Conservation (phyloP, 2,113 vertebrate genomes). For the Felis catus region F.catus_Fca126_mat1.0 CM031424.1:52997001-52997500, state of each 20-base stretch:
- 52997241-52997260: neutral
- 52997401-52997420: neutral
- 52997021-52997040: neutral
- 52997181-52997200: neutral
- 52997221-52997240: neutral
- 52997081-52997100: neutral
- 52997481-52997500: neutral
- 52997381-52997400: neutral
- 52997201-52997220: neutral
- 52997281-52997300: neutral
- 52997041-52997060: neutral
- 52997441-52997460: neutral
- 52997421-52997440: neutral
- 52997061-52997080: neutral
- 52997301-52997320: neutral
- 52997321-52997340: neutral
- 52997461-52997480: neutral
- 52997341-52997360: neutral
- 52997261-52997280: neutral
- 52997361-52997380: neutral
- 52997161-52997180: neutral
- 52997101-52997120: neutral
- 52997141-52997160: neutral
- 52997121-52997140: fast-evolving
- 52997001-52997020: neutral